Conservation (phyloP, 1,140 invertebrate genomes). For the Drosophila miranda region DNA sequence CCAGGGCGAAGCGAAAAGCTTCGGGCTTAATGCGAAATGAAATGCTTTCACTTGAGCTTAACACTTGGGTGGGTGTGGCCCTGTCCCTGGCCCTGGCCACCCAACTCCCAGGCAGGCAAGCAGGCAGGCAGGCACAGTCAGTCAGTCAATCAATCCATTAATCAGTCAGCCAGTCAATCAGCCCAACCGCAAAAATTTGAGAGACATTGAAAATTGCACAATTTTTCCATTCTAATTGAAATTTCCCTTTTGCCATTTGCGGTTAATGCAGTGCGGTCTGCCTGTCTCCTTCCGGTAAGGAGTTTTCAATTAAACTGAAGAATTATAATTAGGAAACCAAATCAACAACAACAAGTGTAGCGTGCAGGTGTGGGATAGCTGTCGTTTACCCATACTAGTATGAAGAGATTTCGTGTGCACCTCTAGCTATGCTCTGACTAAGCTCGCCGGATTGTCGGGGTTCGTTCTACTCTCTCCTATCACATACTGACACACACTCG, state of each 20-base stretch:
- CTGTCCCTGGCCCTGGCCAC: not conserved
- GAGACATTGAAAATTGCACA: not conserved
- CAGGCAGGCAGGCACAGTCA: conserved; percentile 5
- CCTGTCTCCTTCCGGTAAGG: not conserved
- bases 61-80: conserved; percentile 41
- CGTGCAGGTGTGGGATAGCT: too few species aligned
- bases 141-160: conserved; percentile 11
- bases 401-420: too few species aligned
- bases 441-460: too few species aligned
- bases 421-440: too few species aligned
- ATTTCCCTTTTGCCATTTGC: conserved; percentile 16
- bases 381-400: too few species aligned
- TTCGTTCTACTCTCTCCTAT: too few species aligned
- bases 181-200: conserved; percentile 31
- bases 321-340: conserved; percentile 32
- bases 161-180: conserved; percentile 36
- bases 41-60: conserved; percentile 60
- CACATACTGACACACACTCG: too few species aligned
- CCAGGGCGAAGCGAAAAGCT: conserved; percentile 56
- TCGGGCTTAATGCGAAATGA: conserved; percentile 65
- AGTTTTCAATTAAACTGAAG: conserved; percentile 31
- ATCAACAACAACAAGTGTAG: too few species aligned
- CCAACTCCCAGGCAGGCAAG: conserved; percentile 3
- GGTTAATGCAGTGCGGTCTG: conserved; percentile 1
- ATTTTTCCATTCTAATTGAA: conserved; percentile 11